Evolutionary conservation across 2,113 vertebrate genomes (phyloP), one percentile per base, ranked within the genome.

Genomic region (Natator depressus): DNA sequence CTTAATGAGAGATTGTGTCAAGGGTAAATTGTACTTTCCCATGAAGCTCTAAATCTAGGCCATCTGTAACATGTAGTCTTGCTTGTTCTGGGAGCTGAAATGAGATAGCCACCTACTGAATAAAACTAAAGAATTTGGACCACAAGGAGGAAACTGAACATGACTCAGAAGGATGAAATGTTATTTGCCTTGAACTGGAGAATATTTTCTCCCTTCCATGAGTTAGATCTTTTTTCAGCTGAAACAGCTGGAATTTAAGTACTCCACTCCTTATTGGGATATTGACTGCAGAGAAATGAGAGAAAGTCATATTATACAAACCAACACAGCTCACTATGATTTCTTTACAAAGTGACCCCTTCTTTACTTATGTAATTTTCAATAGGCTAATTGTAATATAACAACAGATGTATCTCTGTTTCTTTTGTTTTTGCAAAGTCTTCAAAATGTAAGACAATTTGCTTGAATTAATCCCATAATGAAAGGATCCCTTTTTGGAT

Each of bases 21-120:
- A 95, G 89, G 80, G 51, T 55, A 65, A 96, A 89, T 57, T 47
- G 85, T 94, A 96, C 93, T 94, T 72, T 80, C 87, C 85, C 85
- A 96, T 81, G 85, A 97, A 95, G 81, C 49, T 85, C 78, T 55
- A 80, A 42, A 96, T 93, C 83, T 95, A 92, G 97, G 94, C 89
- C 90, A 91, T 72, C 4, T 72, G n/a, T 72, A 35, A 72, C 27
- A 59, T 59, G 27, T 59, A 38, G n/a, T 38, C 89, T 94, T 83
- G 50, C 87, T 82, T 2, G 78, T 93, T 93, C 79, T 93, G 85
- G 49, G 57, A 95, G 65, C 80, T 47, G 81, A 2, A 2, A 84
- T 94, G 91, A 95, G 75, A 2, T 50, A 94, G 96, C 16, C n/a
- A 72, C 83, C 84, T 87, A 82, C 0, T 62, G 57, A 93, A 82